Percentiles rank a stretch among this genome's conserved stretches.
Conservation (phyloP, 2,888 invertebrate species). For the Beris morrisii region DNA sequence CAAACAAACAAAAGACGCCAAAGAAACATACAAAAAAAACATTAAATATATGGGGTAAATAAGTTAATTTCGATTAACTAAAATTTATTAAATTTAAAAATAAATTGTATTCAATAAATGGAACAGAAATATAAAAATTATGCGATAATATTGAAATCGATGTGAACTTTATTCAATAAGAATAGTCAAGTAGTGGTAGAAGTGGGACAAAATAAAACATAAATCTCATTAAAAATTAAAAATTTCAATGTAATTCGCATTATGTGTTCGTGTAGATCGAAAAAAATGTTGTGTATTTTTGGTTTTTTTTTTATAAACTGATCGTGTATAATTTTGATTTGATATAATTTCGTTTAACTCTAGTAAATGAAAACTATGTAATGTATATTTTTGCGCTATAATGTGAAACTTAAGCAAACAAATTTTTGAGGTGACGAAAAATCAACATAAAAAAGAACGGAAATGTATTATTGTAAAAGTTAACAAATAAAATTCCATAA, state of each 20-base stretch:
- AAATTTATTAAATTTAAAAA: no score
- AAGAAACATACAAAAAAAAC: slow-evolving; percentile 11
- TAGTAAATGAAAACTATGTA: not conserved
- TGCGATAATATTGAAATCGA: not conserved
- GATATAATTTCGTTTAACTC: not conserved
- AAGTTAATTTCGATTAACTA: not conserved
- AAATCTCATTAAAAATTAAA: not conserved
- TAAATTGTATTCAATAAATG: no score
- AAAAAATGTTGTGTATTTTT: slow-evolving; percentile 4
- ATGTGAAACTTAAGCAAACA: slow-evolving; percentile 7
- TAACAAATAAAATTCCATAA: slow-evolving; percentile 25
- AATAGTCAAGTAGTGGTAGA: slow-evolving; percentile 23
- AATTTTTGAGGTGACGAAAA: slow-evolving; percentile 24
- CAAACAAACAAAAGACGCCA: slow-evolving; percentile 6
- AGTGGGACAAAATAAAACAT: slow-evolving; percentile 22
- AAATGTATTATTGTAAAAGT: slow-evolving; percentile 20
- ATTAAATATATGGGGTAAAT: slow-evolving; percentile 12
- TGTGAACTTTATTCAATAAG: slow-evolving; percentile 9
- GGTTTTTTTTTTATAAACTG: no score
- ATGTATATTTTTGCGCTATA: not conserved
- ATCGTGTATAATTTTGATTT: not conserved
- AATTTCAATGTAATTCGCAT: slow-evolving; percentile 18
- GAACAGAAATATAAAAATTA: no score
- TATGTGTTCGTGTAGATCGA: slow-evolving; percentile 7
- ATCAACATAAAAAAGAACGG: slow-evolving; percentile 3